Base-by-base conservation (phyloP, 2,888 invertebrate genomes). In the Rhagonycha fulva region DNA sequence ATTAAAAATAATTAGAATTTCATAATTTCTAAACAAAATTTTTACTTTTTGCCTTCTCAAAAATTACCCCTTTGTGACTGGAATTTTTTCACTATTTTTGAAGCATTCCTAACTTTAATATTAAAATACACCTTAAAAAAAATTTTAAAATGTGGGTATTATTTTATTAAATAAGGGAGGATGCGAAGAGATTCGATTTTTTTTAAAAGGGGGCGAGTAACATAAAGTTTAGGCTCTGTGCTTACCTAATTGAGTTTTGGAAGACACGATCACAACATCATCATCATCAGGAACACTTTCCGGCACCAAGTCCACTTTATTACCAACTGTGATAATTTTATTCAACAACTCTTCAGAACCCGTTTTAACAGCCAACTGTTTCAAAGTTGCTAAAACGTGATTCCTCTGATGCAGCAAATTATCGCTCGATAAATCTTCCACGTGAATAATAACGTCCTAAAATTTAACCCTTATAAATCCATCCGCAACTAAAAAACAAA, bases 391-490 rank as follows among this genome's bases (percentile, higher is more conserved):
- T 32, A 91, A 83, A 0, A 97, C 96, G 82, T 94, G 94, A 26
- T 91, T 87, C 61, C 90, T 88, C 87, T 97, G 96, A 19, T 92
- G 91, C 71, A 85, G 81, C 81, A 89, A 89, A 84, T 95, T 93
- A 4, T 93, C 93, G 86, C 95, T 94, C 77, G 95, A 94, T 0
- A 92, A 85, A 86, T 96, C 96, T 83, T 93, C 91, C 0, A 96
- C 91, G 85, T 96, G 96, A 68, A 97, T 85, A 68, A 96, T 91
- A 0, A 95, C 87, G 88, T 96, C 94, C 94, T 95, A 83, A 71
- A 87, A 87, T 74, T 72, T 63, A 66, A 76, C 61, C 23, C 62
- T 63, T 30, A 67, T 10, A 70, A 32, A 75, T 28, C 14, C 14
- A 60, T 26, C 9, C 26, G 12, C 9, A 67, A 28, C 10, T 62